Percentiles rank a stretch among this genome's conserved stretches.
Evolutionary conservation across 2,888 invertebrate species (phyloP).

Genomic region (Xestobium rufovillosum): DNA sequence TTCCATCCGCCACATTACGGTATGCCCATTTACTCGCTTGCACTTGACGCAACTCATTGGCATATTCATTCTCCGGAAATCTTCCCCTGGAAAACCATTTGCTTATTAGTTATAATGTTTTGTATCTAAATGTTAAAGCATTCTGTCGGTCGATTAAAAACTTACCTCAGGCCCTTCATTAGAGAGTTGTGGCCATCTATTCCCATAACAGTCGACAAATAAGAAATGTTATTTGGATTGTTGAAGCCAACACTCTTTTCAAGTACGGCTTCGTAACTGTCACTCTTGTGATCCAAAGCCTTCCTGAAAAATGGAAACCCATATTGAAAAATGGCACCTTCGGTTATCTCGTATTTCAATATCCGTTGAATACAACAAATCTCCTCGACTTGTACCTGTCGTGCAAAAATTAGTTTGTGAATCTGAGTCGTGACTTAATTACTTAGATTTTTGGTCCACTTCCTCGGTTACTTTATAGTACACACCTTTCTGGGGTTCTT

Average conservation of each 20-base stretch:
- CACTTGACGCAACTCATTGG: slow-evolving; percentile 74
- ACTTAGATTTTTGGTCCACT: slow-evolving; percentile 6
- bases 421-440: slow-evolving; percentile 10
- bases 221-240: slow-evolving; percentile 83
- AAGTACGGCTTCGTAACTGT: slow-evolving; percentile 73
- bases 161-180: slow-evolving; percentile 63
- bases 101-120: no score
- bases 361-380: slow-evolving; percentile 10
- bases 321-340: slow-evolving; percentile 22
- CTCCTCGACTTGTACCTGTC: slow-evolving; percentile 17
- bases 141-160: slow-evolving; percentile 10
- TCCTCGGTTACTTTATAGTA: slow-evolving; percentile 2
- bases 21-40: slow-evolving; percentile 94
- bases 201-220: slow-evolving; percentile 68
- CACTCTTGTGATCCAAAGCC: slow-evolving; percentile 71
- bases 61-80: slow-evolving; percentile 74
- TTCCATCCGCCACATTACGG: slow-evolving; percentile 87
- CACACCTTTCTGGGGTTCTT: slow-evolving; percentile 1
- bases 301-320: slow-evolving; percentile 51
- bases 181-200: slow-evolving; percentile 64
- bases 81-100: slow-evolving; percentile 51
- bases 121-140: no score
- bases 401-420: slow-evolving; percentile 18
- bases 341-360: slow-evolving; percentile 6
- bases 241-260: slow-evolving; percentile 78